Conservation (phyloP, 2,113 vertebrate species). For the Tachysurus vachellii region DNA sequence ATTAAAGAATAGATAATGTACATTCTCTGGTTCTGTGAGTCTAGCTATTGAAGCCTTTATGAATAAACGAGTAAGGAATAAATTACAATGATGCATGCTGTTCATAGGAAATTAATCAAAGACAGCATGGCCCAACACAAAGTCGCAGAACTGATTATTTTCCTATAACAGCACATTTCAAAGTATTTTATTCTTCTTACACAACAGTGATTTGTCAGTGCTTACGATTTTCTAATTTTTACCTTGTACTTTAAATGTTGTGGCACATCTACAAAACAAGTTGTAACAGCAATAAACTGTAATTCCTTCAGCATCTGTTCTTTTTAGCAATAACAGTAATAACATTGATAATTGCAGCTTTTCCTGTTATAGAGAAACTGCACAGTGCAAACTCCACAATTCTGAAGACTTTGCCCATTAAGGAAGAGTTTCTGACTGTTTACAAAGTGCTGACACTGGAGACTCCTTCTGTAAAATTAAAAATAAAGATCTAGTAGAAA, state of each 20-base stretch:
- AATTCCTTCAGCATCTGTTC: neutral
- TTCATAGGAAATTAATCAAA: no score
- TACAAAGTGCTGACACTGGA: no score
- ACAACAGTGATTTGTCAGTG: no score
- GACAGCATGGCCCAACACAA: no score
- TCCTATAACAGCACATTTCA: no score
- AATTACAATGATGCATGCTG: no score
- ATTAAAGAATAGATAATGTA: no score
- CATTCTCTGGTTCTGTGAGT: no score
- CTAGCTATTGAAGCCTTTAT: no score
- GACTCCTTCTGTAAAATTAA: neutral
- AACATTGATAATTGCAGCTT: neutral
- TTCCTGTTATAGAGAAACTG: neutral
- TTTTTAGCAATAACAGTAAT: neutral
- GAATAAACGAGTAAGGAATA: no score
- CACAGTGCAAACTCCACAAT: neutral
- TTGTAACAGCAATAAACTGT: neutral
- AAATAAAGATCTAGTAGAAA: neutral
- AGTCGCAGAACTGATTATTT: no score
- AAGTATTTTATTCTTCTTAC: no score
- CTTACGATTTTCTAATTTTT: neutral
- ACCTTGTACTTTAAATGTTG: neutral
- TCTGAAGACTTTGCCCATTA: neutral
- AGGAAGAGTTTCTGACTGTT: neutral
- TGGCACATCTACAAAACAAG: neutral